Percentiles rank a stretch among this genome's conserved stretches.
Evolutionary conservation across 2,113 vertebrate genomes (phyloP).

Genomic region (Brevimyrus niger): DNA sequence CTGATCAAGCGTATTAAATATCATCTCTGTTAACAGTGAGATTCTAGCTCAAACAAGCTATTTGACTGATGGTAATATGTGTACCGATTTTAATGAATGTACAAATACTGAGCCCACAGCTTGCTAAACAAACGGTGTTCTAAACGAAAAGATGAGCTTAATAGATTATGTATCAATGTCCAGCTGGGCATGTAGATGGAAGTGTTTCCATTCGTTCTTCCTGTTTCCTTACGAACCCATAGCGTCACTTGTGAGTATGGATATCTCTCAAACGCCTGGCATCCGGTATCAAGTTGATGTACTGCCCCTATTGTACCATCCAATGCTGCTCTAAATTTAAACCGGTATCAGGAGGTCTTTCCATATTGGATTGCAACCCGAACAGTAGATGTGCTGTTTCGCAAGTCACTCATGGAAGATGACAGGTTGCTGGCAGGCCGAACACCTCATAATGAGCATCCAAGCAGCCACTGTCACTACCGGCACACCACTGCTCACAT

Average conservation of each 20-base stretch:
- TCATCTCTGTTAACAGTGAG: not conserved
- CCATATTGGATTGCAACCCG: slow-evolving; percentile 55
- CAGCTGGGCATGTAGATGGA: not conserved
- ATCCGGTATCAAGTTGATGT: slow-evolving; percentile 45
- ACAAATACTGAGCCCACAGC: not conserved
- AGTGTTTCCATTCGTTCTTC: not conserved
- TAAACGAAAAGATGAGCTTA: not conserved
- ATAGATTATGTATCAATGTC: not conserved
- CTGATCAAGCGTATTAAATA: not conserved
- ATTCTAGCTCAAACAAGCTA: not conserved
- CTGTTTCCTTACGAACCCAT: not conserved
- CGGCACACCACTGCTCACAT: not conserved
- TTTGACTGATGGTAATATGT: not conserved
- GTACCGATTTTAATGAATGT: not conserved
- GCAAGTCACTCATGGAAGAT: slow-evolving; percentile 28
- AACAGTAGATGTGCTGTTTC: slow-evolving; percentile 43
- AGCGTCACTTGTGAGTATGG: not conserved
- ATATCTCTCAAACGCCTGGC: not conserved
- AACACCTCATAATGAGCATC: not conserved
- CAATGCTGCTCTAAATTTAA: slow-evolving; percentile 61
- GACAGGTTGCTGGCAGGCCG: not conserved
- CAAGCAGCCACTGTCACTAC: not conserved
- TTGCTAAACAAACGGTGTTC: not conserved
- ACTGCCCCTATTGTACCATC: slow-evolving; percentile 35
- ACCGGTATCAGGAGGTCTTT: slow-evolving; percentile 49